Percentiles rank a stretch among this genome's conserved stretches.
Conservation (phyloP, 1,140 invertebrate genomes). For the Chelonus insularis region DNA sequence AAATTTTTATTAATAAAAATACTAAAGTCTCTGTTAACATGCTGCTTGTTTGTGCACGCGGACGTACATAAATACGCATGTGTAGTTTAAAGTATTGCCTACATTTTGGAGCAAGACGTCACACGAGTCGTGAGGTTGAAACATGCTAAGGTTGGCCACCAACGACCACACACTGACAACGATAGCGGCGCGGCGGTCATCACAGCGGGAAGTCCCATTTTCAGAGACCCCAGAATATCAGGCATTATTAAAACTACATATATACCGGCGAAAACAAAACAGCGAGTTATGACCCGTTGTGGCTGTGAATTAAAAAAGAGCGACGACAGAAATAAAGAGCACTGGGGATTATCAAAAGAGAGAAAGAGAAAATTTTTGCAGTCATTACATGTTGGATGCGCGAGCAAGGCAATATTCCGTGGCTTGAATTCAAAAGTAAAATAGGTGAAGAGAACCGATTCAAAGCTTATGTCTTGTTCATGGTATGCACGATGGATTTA, state of each 20-base stretch:
- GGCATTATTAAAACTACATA: constrained; percentile 61
- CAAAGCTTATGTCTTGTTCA: constrained; percentile 21
- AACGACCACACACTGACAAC: constrained; percentile 51
- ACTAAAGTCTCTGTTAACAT: constrained; percentile 55
- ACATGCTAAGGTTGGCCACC: not conserved
- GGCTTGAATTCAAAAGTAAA: not conserved
- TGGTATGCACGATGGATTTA: constrained; percentile 20
- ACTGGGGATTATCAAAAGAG: not conserved
- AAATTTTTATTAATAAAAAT: constrained; percentile 53
- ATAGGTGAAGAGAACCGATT: not conserved
- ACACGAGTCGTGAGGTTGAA: not conserved
- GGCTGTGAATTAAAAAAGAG: constrained; percentile 56
- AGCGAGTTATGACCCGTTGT: constrained; percentile 49
- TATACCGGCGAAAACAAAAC: constrained; percentile 53
- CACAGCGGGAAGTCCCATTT: constrained; percentile 47
- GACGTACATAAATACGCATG: constrained; percentile 2
- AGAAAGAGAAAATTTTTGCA: no score
- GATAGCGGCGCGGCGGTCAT: constrained; percentile 27
- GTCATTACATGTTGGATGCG: no score
- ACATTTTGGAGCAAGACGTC: not conserved
- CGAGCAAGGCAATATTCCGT: no score
- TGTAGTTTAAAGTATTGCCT: constrained; percentile 4
- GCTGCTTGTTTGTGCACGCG: constrained; percentile 26
- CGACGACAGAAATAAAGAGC: constrained; percentile 41
- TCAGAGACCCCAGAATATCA: constrained; percentile 44